A percentile compares a stretch with the other conserved stretches of the same genome.
Evolutionary conservation across 2,888 invertebrate genomes (phyloP).

Genomic region (Dilophus febrilis): DNA sequence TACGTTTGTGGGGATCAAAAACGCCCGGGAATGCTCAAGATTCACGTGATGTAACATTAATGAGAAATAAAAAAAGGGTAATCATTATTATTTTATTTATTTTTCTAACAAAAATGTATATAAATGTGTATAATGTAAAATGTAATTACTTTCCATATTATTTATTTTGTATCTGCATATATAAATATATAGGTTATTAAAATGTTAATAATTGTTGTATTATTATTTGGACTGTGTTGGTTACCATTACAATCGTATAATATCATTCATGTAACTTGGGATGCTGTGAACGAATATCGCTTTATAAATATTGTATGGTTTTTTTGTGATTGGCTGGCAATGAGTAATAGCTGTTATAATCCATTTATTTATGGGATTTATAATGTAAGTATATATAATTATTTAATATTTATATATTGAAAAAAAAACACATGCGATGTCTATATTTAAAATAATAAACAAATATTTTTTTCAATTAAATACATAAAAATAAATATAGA

Average conservation of each 20-base stretch:
- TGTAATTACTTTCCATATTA: slow-evolving; percentile 15
- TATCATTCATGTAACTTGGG: slow-evolving; percentile 50
- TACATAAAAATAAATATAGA: no score
- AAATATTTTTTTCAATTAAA: no score
- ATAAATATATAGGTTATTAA: slow-evolving; percentile 53
- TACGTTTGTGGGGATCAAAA: slow-evolving; percentile 60
- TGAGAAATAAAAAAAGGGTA: slow-evolving; percentile 72
- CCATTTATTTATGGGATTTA: slow-evolving; percentile 82
- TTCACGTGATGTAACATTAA: slow-evolving; percentile 57
- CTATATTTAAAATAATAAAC: no score
- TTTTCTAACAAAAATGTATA: no score
- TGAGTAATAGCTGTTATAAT: slow-evolving; percentile 82
- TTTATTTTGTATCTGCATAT: neutral
- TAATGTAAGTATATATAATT: slow-evolving; percentile 46
- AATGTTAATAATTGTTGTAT: slow-evolving; percentile 72
- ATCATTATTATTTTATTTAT: neutral
- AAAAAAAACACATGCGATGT: neutral
- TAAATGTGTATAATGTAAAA: no score
- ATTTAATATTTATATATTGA: no score
- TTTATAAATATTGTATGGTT: slow-evolving; percentile 78
- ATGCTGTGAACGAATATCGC: slow-evolving; percentile 52
- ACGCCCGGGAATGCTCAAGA: slow-evolving; percentile 68
- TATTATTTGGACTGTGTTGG: slow-evolving; percentile 70
- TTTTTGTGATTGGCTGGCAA: slow-evolving; percentile 72
- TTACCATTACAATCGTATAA: slow-evolving; percentile 62